phyloP scores from a whole-genome alignment of 2,888 invertebrate species.

The Mythimna loreyi region DNA sequence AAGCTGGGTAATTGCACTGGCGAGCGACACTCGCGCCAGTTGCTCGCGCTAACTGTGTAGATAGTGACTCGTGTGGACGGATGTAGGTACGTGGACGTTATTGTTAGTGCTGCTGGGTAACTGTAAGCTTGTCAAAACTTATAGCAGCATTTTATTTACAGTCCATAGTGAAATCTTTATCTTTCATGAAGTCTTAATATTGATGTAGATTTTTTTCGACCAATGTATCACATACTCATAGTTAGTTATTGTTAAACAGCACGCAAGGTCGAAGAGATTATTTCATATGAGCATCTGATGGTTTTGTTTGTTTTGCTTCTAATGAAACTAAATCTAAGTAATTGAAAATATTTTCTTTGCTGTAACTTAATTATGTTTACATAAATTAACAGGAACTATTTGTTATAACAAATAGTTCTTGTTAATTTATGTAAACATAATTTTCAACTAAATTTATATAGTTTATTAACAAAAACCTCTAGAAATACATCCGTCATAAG shows the following conservation, averaged over 20 bases:
- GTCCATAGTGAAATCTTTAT: neutral
- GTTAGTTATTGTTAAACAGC: neutral
- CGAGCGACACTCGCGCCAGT: slow-evolving; percentile 45
- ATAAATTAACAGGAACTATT: too few species aligned
- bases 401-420: too few species aligned
- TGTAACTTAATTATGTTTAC: too few species aligned
- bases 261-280: neutral
- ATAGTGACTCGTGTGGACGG: slow-evolving; percentile 46
- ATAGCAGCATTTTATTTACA: neutral
- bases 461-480: slow-evolving; percentile 12
- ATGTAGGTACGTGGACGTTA: slow-evolving; percentile 2
- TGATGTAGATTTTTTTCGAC: too few species aligned
- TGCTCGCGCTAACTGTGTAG: slow-evolving; percentile 40
- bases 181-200: too few species aligned
- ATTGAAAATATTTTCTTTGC: too few species aligned
- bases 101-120: neutral
- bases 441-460: neutral
- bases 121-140: slow-evolving; percentile 21
- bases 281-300: neutral
- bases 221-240: too few species aligned
- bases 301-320: neutral
- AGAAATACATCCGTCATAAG: slow-evolving; percentile 9
- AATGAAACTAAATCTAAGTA: neutral
- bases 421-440: neutral
- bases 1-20: slow-evolving; percentile 57